Evolutionary conservation across 2,888 invertebrate species (phyloP), one percentile per base, ranked within the genome.

Genomic region (Drosophila anomalata): DNA sequence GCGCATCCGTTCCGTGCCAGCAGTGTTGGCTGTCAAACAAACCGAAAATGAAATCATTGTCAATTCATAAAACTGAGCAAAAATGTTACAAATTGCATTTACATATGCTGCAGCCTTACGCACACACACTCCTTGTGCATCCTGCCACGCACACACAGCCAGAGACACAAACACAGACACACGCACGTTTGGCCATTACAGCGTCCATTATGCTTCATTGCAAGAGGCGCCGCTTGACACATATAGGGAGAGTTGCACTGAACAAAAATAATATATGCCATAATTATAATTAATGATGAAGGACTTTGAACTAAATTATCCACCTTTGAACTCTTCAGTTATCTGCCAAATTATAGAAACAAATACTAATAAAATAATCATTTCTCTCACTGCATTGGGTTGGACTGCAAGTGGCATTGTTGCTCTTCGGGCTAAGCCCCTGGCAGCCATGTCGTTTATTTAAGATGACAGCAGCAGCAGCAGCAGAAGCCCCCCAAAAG

Each of bases 21-120:
- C 52, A 44, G 33, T 41, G 53, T 39, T 57, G 58, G 59, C 79
- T 82, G 85, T 82, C 76, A 82, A 82, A 79, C 82, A 82, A 81
- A 79, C 76, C 69, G 70, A 85, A 81, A 84, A 87, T 84, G 79
- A 84, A 87, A 87, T 87, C 83, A 84, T 87, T 84, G 83, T 87
- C 83, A 84, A 84, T 84, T 84, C 83, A 87, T 87, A 84, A 84
- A 87, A 81, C 59, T 84, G 70, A 69, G 78, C 82, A 84, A 79
- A 76, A 87, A 76, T 87, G 65, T 67, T 81, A 75, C 83, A 86
- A 83, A 83, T 87, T 83, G 81, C 87, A 83, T 87, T 83, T 83
- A 76, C 86, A 86, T 83, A 86, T 77, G 84, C 76, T 66, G 60
- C 79, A 78, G 50, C 67, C 67, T 67, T 50, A 75, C 46, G 24